Evolutionary conservation across 2,888 invertebrate genomes (phyloP), one percentile per base, ranked within the genome.

Genomic region (Biston betularia): DNA sequence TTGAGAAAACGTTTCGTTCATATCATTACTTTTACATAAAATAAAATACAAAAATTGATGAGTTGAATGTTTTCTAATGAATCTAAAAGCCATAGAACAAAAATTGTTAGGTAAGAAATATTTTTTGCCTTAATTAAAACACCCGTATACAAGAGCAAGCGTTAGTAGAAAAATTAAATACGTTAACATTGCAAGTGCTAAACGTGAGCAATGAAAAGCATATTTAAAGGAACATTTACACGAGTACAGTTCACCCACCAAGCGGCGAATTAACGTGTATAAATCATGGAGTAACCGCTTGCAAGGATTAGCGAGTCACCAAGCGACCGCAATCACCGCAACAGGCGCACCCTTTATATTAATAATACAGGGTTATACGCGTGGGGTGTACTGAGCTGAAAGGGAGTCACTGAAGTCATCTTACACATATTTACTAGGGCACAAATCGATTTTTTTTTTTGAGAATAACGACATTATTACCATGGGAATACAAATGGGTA

Each of bases 241-340:
- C 42, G 42, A 54, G 33, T 44, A 24, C 24, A 24, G 24, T 24
- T 24, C 12, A 54, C 40, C 53, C 83, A 85, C 82, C 83, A 81
- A 81, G 76, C 83, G 82, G 81, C 83, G 81, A 88, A 89, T 89
- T 88, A 87, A 83, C 80, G 81, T 88, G 85, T 88, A 89, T 90
- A 89, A 89, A 89, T 87, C 85, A 88, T 87, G 85, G 87, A 87
- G 83, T 86, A 86, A 80, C 86, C 80, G 74, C 79, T 79, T 83
- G 85, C 83, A 79, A 79, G 85, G 86, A 88, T 88, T 89, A 90
- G 90, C 85, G 87, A 86, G 62, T 79, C 82, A 78, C 78, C 80
- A 78, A 74, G 81, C 80, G 74, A 74, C 80, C 78, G 75, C 78
- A 75, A 79, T 73, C 79, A 75, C 79, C 78, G 79, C 79, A 78